phyloP scores from a whole-genome alignment of 2,797 vertebrate genomes.

The Adelosebastes latens region DNA sequence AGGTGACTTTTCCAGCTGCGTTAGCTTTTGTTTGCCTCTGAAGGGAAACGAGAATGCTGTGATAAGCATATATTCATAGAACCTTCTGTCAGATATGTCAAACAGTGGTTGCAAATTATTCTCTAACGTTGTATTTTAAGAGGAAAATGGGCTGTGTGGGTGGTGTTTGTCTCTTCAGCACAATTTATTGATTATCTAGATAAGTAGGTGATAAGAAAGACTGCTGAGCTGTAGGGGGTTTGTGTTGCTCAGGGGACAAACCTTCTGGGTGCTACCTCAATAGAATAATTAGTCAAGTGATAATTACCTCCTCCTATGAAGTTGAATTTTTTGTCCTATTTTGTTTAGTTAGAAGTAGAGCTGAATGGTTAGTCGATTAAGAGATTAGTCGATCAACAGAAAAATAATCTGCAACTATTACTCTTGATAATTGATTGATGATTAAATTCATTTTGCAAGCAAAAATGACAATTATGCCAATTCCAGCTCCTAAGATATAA shows the following conservation, averaged over 20 bases:
- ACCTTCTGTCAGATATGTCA: background rate
- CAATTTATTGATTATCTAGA: background rate
- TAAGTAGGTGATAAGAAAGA: background rate
- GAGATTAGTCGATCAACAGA: background rate
- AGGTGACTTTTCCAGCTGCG: slow-evolving; percentile 33
- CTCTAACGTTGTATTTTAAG: background rate
- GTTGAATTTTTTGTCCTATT: background rate
- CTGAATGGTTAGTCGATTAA: background rate
- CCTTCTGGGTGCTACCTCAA: background rate
- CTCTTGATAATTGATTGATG: too few species aligned
- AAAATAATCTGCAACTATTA: background rate
- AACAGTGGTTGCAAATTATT: background rate
- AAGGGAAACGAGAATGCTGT: slow-evolving; percentile 4
- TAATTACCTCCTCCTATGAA: background rate
- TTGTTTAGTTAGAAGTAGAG: background rate
- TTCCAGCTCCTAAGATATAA: background rate
- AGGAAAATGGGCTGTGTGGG: background rate
- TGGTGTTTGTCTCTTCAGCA: background rate
- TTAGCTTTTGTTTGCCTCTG: slow-evolving; percentile 15
- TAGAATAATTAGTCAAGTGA: background rate
- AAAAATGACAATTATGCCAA: too few species aligned
- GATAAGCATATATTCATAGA: slow-evolving; percentile 11
- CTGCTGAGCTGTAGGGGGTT: background rate
- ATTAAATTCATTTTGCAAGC: background rate
- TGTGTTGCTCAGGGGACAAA: background rate